Evolutionary conservation across 2,113 vertebrate genomes (phyloP).

Genomic region (Notechis scutatus): DNA sequence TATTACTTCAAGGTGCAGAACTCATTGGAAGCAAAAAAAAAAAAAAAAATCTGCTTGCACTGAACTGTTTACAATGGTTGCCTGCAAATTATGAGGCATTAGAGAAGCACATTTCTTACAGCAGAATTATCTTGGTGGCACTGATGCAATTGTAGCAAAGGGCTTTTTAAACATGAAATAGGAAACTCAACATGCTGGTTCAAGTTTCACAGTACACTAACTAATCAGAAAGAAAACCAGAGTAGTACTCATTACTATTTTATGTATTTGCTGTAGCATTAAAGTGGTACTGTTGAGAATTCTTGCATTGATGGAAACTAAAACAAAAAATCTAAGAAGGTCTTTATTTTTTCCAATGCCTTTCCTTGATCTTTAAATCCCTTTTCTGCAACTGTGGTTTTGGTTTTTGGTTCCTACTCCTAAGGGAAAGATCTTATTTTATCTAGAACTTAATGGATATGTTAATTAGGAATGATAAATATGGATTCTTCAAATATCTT

Average conservation of each 20-base stretch:
- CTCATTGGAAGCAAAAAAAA: not conserved
- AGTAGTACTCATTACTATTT: not conserved
- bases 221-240: not conserved
- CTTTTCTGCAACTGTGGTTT: not conserved
- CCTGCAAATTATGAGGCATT: not conserved
- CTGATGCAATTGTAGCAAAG: not conserved
- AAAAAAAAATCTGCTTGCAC: not conserved
- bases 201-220: not conserved
- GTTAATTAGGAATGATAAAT: not conserved
- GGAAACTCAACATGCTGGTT: not conserved
- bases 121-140: not conserved
- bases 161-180: not conserved
- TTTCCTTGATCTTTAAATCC: not conserved
- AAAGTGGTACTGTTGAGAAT: not conserved
- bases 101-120: not conserved
- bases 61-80: not conserved
- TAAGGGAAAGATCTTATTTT: not conserved
- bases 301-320: not conserved
- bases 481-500: not conserved
- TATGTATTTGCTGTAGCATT: not conserved
- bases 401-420: not conserved
- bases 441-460: not conserved
- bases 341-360: not conserved
- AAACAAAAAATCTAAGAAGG: not conserved
- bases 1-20: not conserved